These are phyloP conservation scores for Silurus aristotelis DNA, from an alignment of 2,797 vertebrate genomes.

Conservation along the genomic window DNA sequence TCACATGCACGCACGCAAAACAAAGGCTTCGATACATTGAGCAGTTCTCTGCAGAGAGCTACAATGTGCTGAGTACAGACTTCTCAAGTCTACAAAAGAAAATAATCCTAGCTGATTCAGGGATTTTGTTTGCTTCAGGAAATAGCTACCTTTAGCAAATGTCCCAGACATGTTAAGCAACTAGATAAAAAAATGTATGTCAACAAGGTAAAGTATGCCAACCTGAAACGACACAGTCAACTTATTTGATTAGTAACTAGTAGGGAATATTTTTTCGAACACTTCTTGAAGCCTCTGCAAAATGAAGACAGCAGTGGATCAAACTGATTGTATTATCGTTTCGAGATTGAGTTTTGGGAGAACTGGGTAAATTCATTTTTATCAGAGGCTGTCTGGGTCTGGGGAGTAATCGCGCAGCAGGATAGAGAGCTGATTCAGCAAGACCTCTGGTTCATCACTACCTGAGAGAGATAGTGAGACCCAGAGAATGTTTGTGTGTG, in stretches of 20 bases:
- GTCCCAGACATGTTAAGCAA: constrained; percentile 57
- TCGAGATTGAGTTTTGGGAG: constrained; percentile 59
- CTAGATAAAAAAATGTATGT: constrained; percentile 54
- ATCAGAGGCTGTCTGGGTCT: constrained; percentile 45
- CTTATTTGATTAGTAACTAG: constrained; percentile 55
- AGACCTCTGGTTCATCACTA: constrained; percentile 39
- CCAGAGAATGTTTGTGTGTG: too few relatives aligned
- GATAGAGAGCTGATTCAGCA: constrained; percentile 63
- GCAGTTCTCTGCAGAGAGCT: constrained; percentile 22
- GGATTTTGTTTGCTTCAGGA: constrained; percentile 25
- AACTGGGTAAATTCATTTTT: constrained; percentile 44
- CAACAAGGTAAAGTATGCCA: constrained; percentile 44
- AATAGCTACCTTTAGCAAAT: constrained; percentile 52
- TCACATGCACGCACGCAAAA: constrained; percentile 2
- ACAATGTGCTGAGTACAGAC: constrained; percentile 43
- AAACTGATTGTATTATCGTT: constrained; percentile 58
- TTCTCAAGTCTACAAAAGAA: constrained; percentile 39
- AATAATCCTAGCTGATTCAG: constrained; percentile 58
- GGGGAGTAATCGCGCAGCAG: constrained; percentile 58
- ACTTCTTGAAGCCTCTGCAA: constrained; percentile 49
- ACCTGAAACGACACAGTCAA: constrained; percentile 51
- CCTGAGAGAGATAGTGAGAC: constrained; percentile 14
- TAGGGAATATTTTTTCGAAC: constrained; percentile 53
- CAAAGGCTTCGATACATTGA: constrained; percentile 32
- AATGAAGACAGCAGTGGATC: constrained; percentile 31